Percentiles rank a stretch among this genome's conserved stretches.
These are phyloP conservation scores for Hemiscyllium ocellatum DNA, from an alignment of 2,113 vertebrate species.

Conservation along the genomic window DNA sequence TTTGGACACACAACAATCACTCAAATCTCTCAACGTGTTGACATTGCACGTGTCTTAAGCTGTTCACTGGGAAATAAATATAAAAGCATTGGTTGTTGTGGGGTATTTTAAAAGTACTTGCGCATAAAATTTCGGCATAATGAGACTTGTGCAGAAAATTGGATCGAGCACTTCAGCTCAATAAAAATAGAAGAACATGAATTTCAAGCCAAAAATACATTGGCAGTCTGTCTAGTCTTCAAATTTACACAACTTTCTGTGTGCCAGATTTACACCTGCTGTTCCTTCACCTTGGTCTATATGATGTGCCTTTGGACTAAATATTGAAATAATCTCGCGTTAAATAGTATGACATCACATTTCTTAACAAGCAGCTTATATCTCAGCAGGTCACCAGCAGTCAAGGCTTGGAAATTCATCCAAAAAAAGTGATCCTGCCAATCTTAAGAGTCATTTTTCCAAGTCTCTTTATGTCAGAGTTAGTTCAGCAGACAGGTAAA, in stretches of 20 bases:
- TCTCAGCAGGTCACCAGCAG: background rate
- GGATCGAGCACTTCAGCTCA: background rate
- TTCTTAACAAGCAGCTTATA: background rate
- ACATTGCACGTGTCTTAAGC: background rate
- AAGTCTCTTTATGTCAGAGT: background rate
- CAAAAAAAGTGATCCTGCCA: background rate
- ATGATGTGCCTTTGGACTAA: background rate
- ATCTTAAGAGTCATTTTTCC: background rate
- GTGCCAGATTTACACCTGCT: background rate
- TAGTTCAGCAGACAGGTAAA: too few relatives aligned
- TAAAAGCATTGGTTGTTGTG: background rate
- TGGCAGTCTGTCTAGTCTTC: background rate
- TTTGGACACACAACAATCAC: background rate
- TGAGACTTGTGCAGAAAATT: background rate
- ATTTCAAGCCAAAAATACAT: background rate
- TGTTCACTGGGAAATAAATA: conserved; percentile 7
- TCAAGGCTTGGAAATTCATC: background rate
- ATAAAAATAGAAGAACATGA: background rate
- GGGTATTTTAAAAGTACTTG: background rate
- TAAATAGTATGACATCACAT: background rate
- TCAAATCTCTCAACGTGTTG: background rate
- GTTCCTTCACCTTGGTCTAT: background rate
- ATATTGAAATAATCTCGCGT: background rate
- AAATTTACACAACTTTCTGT: background rate
- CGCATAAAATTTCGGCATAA: background rate